Base-by-base conservation (phyloP, 2,888 invertebrate genomes). In the Synanthedon tipuliformis region DNA sequence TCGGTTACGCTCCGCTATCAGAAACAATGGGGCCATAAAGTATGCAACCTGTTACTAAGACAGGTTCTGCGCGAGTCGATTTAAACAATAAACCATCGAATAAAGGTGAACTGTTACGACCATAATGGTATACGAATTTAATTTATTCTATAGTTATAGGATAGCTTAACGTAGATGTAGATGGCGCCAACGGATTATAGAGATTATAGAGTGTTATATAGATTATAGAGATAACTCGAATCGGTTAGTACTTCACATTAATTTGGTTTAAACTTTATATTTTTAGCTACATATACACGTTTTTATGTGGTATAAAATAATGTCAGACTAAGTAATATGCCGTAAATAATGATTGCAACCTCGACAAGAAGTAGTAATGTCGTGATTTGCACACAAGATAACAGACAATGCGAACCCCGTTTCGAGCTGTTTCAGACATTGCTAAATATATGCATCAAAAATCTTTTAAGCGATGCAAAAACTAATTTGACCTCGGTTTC, bases 331-430 rank as follows among this genome's bases (percentile, higher is more conserved):
- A 45, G 12, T 45, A 45, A 45, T 13, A 23, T 54, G 13, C 66
- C 73, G 72, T 64, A 57, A 60, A 71, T 73, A 73, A 73, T 63
- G 40, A 57, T 52, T 45, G 50, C 58, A 60, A 52, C 62, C 66
- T 67, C 63, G 61, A 57, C 51, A 53, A 54, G 54, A 55, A 52
- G 49, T 53, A 23, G 51, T 51, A 50, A 34, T 34, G 34, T 52
- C 49, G 11, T 15, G 45, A 45, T 45, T 34, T 45, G 13, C 13
- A 45, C 34, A 15, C 15, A 45, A 8, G 49, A 49, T 49, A 49
- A 49, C 49, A 23, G 23, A 49, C 49, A 16, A 45, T 23, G 49
- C 12, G 18, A 49, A 34, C 34, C 10, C 18, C 11, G 49, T 49
- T 49, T 49, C 7, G 49, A 15, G 23, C 11, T 8, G 12, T 49